Conservation (phyloP, 2,888 invertebrate genomes). For the Beris morrisii region DNA sequence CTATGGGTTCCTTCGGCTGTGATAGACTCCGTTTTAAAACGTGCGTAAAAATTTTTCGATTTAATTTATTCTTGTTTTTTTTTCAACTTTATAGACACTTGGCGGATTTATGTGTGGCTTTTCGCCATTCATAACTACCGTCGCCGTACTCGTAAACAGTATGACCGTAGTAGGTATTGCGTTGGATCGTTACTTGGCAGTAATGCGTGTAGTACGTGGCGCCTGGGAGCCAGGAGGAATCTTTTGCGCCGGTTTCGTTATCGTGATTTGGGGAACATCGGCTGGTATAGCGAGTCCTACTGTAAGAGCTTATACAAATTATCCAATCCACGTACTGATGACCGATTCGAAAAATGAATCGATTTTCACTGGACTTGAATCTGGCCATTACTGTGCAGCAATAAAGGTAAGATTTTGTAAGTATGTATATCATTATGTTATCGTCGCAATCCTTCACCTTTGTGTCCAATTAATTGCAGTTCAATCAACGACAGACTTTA, state of each 20-base stretch:
- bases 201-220: constrained; percentile 53
- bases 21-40: too few species aligned
- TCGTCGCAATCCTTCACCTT: background rate
- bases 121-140: constrained; percentile 59
- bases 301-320: constrained; percentile 50
- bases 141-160: constrained; percentile 59
- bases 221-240: constrained; percentile 57
- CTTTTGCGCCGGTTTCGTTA: constrained; percentile 50
- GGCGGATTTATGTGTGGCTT: constrained; percentile 58
- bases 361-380: constrained; percentile 1
- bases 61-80: background rate
- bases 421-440: background rate
- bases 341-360: constrained; percentile 40
- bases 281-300: constrained; percentile 57
- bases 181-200: constrained; percentile 60
- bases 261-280: constrained; percentile 54
- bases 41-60: too few species aligned
- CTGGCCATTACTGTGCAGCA: constrained; percentile 48
- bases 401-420: constrained; percentile 44
- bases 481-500: background rate
- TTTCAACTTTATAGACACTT: constrained; percentile 50
- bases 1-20: too few species aligned
- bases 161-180: constrained; percentile 60
- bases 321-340: constrained; percentile 46
- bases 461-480: background rate